Conservation (phyloP, 2,888 invertebrate genomes). For the Protonemura montana region DNA sequence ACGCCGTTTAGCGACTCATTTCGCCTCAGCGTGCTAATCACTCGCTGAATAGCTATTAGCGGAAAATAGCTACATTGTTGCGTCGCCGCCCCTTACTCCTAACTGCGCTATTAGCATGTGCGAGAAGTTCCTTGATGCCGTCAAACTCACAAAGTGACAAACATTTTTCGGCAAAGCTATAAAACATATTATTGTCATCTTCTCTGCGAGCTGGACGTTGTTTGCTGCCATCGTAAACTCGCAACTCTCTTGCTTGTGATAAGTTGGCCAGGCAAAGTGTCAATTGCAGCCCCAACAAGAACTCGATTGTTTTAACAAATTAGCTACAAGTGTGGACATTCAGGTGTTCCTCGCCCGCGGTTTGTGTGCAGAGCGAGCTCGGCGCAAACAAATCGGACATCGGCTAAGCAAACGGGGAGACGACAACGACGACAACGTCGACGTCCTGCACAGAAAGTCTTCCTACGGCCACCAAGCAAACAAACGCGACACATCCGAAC, state of each 20-base stretch:
- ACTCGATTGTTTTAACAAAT: slow-evolving; percentile 12
- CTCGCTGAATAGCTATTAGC: not conserved
- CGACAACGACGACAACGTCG: not conserved
- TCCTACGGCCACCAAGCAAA: not conserved
- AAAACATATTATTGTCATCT: not conserved
- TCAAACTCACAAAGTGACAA: not conserved
- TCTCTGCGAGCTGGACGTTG: not conserved
- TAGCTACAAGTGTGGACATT: not conserved
- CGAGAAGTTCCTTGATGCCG: not conserved
- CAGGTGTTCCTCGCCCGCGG: not conserved
- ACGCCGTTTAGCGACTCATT: not conserved
- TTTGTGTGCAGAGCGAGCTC: not conserved
- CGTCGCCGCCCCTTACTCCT: not conserved
- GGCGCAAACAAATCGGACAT: not conserved
- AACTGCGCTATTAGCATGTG: not conserved
- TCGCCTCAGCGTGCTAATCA: not conserved
- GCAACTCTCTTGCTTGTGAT: not conserved
- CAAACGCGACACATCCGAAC: not conserved
- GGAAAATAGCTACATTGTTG: slow-evolving; percentile 7
- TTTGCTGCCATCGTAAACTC: not conserved
- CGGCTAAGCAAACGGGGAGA: not conserved
- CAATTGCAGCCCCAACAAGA: not conserved
- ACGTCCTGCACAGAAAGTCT: not conserved
- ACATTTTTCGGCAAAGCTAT: not conserved
- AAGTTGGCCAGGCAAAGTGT: not conserved